Evolutionary conservation across 2,888 invertebrate species (phyloP).

Genomic region (Troides aeacus): DNA sequence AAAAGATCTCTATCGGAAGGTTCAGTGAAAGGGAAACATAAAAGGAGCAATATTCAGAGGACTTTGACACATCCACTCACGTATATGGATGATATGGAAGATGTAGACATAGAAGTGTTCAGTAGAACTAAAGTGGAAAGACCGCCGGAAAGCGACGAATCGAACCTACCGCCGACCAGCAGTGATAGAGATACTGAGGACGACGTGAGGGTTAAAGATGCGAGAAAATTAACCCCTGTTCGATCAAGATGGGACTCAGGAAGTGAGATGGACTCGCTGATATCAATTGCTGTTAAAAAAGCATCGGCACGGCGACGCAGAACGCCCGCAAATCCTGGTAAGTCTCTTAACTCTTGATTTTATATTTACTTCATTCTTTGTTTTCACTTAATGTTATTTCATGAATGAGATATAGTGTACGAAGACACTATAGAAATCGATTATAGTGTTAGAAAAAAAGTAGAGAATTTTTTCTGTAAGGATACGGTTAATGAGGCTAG

Average conservation of each 20-base stretch:
- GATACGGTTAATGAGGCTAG: no score
- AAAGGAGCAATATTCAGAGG: constrained; percentile 73
- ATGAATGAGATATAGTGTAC: no score
- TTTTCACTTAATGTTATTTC: neutral
- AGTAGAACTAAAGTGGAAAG: constrained; percentile 56
- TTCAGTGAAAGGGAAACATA: constrained; percentile 73
- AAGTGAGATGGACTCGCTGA: constrained; percentile 80
- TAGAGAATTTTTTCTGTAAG: no score
- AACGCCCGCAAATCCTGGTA: constrained; percentile 72
- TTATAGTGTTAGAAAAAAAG: no score
- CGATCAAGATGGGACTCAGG: constrained; percentile 74
- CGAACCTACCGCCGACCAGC: constrained; percentile 71
- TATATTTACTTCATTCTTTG: no score
- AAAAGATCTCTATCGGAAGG: constrained; percentile 72
- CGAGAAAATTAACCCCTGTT: constrained; percentile 49
- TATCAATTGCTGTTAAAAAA: constrained; percentile 82
- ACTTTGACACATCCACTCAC: constrained; percentile 75
- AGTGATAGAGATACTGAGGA: constrained; percentile 77
- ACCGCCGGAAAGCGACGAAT: constrained; percentile 71
- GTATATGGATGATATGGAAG: constrained; percentile 58
- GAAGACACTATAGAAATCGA: neutral
- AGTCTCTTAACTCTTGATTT: constrained; percentile 31
- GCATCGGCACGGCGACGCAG: constrained; percentile 82
- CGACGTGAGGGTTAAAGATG: constrained; percentile 53
- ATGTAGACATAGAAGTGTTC: constrained; percentile 59